A percentile compares a stretch with the other conserved stretches of the same genome.
phyloP scores from a whole-genome alignment of 2,113 vertebrate species.

The Vulpes vulpes region DNA sequence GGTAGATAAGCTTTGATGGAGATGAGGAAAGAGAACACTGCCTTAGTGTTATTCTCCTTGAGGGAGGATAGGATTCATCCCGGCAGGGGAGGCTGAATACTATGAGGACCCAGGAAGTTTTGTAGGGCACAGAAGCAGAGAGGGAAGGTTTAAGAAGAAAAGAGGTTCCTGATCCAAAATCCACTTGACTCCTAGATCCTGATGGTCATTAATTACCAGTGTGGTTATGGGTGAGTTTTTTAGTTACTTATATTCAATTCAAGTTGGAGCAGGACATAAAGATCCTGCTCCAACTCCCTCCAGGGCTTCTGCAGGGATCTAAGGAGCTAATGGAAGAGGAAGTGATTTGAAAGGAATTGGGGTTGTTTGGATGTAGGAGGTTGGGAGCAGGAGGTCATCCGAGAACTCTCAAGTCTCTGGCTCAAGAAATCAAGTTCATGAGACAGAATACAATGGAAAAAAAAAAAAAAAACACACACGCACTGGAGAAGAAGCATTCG shows the following conservation, averaged over 20 bases:
- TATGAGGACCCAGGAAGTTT: not conserved
- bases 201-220: not conserved
- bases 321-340: not conserved
- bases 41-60: not conserved
- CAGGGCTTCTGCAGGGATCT: not conserved
- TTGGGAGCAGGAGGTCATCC: not conserved
- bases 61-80: not conserved
- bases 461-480: no score
- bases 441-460: not conserved
- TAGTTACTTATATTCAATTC: not conserved
- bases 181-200: no score
- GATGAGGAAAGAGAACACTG: not conserved
- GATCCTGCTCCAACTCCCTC: not conserved
- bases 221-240: not conserved
- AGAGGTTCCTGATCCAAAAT: not conserved
- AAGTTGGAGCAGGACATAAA: not conserved
- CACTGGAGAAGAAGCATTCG: not conserved
- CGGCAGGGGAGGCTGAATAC: not conserved
- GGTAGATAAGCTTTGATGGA: not conserved
- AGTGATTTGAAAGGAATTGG: accelerated
- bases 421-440: not conserved
- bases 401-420: not conserved
- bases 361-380: not conserved
- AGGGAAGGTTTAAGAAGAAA: not conserved
- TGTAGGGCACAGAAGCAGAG: not conserved